phyloP scores from a whole-genome alignment of 2,888 invertebrate genomes.

The Platynereis dumerilii region DNA sequence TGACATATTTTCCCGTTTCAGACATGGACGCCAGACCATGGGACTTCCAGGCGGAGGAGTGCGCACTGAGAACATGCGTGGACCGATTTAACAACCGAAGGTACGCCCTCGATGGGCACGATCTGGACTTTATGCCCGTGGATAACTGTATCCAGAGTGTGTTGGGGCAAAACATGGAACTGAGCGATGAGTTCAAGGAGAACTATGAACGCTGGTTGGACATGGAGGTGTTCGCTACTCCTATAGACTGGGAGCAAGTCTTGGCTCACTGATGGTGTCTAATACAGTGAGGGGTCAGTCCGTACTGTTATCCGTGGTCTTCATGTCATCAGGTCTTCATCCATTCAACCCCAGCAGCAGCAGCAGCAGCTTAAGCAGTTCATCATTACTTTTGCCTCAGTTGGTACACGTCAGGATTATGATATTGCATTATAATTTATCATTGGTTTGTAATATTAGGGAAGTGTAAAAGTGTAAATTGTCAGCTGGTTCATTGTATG shows the following conservation, averaged over 20 bases:
- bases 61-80: conserved; percentile 88
- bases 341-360: no score
- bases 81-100: conserved; percentile 95
- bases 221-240: conserved; percentile 90
- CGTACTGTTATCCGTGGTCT: no score
- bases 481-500: no score
- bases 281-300: conserved; percentile 1
- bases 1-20: conserved; percentile 55
- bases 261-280: conserved; percentile 22
- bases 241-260: conserved; percentile 70
- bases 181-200: conserved; percentile 78
- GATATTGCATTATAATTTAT: no score
- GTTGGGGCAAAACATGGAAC: conserved; percentile 77
- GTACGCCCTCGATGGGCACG: conserved; percentile 72
- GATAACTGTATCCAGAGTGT: conserved; percentile 85
- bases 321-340: no score
- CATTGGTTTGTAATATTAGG: no score
- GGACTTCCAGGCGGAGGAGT: conserved; percentile 97
- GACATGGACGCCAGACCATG: conserved; percentile 96
- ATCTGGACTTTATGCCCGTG: conserved; percentile 71
- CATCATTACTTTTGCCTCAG: no score
- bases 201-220: conserved; percentile 93
- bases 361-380: no score
- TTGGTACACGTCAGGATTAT: no score
- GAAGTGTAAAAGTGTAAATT: no score